Evolutionary conservation across 1,140 invertebrate genomes (phyloP).

Genomic region (Scylla paramamosain): DNA sequence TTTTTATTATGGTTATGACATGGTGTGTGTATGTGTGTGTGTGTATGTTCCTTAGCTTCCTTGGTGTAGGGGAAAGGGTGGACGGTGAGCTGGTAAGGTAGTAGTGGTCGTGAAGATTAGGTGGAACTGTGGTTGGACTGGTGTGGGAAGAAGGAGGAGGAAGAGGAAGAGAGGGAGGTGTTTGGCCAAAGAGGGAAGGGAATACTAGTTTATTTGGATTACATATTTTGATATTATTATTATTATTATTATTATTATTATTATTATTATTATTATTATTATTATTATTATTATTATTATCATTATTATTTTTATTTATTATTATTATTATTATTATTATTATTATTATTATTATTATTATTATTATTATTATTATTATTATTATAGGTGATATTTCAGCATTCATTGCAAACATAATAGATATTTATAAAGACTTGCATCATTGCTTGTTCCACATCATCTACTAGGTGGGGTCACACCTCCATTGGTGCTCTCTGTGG

Average conservation of each 20-base stretch:
- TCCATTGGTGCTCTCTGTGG: not conserved
- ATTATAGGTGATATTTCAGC: not conserved
- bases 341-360: not conserved
- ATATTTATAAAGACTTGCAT: not conserved
- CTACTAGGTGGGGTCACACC: not conserved
- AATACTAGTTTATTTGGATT: not conserved
- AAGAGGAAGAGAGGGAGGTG: not conserved
- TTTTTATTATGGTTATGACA: not conserved
- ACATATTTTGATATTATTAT: too few relatives aligned
- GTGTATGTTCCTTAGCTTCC: not conserved
- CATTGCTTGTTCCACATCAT: not conserved
- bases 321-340: too few relatives aligned
- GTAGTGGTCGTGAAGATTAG: not conserved
- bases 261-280: too few relatives aligned
- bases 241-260: too few relatives aligned
- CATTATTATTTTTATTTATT: too few relatives aligned
- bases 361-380: constrained; percentile 26
- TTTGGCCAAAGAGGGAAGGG: not conserved
- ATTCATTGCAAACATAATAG: not conserved
- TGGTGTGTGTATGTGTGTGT: not conserved
- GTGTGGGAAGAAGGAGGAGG: not conserved
- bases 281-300: too few relatives aligned
- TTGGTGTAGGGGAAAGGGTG: not conserved
- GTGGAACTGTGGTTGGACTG: not conserved
- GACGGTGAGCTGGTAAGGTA: not conserved